These are phyloP conservation scores for Aphidius colemani DNA, from an alignment of 2,888 invertebrate species.

Conservation along the genomic window DNA sequence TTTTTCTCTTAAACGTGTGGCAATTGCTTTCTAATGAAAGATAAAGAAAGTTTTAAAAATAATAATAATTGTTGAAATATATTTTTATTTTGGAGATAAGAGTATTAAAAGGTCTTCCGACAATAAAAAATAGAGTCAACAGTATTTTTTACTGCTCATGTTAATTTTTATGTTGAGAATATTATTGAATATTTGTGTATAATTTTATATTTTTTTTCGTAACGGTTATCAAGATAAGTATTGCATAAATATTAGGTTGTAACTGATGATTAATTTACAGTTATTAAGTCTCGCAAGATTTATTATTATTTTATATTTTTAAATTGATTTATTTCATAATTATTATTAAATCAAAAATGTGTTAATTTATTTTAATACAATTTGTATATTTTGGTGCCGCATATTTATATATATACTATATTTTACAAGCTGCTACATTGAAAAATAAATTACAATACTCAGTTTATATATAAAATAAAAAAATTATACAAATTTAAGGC, in stretches of 20 bases:
- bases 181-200: background rate
- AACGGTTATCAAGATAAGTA: background rate
- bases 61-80: background rate
- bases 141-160: conserved; percentile 28
- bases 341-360: too few species aligned
- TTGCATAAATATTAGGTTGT: too few species aligned
- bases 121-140: conserved; percentile 18
- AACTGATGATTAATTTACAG: too few species aligned
- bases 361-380: too few species aligned
- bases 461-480: background rate
- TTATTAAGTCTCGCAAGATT: too few species aligned
- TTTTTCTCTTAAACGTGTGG: background rate
- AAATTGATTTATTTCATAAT: too few species aligned
- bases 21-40: conserved; percentile 17
- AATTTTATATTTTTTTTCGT: conserved; percentile 15
- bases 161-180: conserved; percentile 1
- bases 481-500: background rate
- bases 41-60: too few species aligned
- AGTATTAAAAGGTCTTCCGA: conserved; percentile 9
- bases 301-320: too few species aligned
- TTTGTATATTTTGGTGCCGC: conserved; percentile 33
- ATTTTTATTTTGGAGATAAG: background rate
- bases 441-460: conserved; percentile 19
- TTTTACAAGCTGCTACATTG: conserved; percentile 12
- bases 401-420: conserved; percentile 33